These are phyloP conservation scores for Acanthosepion lycidas DNA, from an alignment of 2,888 invertebrate genomes.

Conservation along the genomic window DNA sequence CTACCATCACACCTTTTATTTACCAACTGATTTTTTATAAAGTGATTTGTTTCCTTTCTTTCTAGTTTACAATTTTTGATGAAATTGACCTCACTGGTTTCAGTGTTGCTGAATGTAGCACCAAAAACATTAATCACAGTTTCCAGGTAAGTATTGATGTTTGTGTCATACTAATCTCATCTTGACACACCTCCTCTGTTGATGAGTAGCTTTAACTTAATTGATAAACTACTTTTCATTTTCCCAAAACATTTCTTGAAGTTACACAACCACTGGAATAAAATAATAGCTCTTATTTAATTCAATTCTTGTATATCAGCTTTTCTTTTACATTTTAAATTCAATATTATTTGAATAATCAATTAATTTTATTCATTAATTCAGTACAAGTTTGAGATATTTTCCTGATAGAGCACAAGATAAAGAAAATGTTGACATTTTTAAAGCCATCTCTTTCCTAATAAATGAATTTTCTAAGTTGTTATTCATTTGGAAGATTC, in stretches of 20 bases:
- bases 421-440: neutral
- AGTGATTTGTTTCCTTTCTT: constrained; percentile 69
- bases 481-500: neutral
- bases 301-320: too few relatives aligned
- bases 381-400: neutral
- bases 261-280: too few relatives aligned
- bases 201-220: too few relatives aligned
- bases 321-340: too few relatives aligned
- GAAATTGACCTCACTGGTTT: constrained; percentile 89
- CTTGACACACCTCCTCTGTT: neutral
- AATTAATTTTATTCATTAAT: neutral
- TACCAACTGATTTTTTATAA: too few relatives aligned
- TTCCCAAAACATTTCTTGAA: too few relatives aligned
- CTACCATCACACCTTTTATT: too few relatives aligned
- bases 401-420: neutral
- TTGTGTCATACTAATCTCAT: neutral
- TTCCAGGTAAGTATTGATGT: constrained; percentile 83
- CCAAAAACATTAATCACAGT: constrained; percentile 89
- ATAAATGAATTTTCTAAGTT: neutral
- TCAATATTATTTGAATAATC: too few relatives aligned
- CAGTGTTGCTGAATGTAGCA: constrained; percentile 90
- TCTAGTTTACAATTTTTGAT: constrained; percentile 90
- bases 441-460: neutral
- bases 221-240: too few relatives aligned
- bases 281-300: too few relatives aligned